Base-by-base conservation (phyloP, 2,888 invertebrate genomes). In the Drosophila bunnanda region DNA sequence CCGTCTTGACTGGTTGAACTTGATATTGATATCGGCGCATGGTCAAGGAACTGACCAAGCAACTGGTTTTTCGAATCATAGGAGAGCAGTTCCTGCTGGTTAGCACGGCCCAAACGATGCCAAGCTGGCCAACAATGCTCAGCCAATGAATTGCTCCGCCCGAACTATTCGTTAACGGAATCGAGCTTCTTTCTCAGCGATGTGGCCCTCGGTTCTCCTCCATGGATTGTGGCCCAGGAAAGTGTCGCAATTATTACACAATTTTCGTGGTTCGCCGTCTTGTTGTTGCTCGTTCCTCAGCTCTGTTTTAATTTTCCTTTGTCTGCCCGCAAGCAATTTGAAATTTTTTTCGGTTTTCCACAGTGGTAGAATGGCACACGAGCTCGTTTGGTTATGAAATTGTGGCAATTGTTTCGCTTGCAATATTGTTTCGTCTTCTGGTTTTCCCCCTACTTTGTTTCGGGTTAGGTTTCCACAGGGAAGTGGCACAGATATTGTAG, bases 1-100 rank as follows among this genome's bases (percentile, higher is more conserved):
- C 54, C 57, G 67, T 38, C 60, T 76, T 69, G 80, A 90, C 90
- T 89, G 82, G 89, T 90, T 89, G 90, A 90, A 90, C 90, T 90
- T 90, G 90, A 88, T 90, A 90, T 89, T 88, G 89, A 89, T 53
- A 66, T 57, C 22, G 48, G 25, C 20, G 30, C 68, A 69, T 70
- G 72, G 53, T 57, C 80, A 76, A 56, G 69, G 76, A 74, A 76
- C 72, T 78, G 76, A 53, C 69, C 80, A n/a, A n/a, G n/a, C n/a
- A 85, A 75, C 80, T 61, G 69, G 80, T 82, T 81, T 78, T 17
- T 46, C 32, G 61, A 36, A 59, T 53, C 50, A 52, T 69, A 67
- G 56, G 55, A 61, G 61, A 50, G 46, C 68, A 36, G 10, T 50
- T 58, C 54, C 65, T 15, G 46, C 17, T 48, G 38, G 52, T 57